Evolutionary conservation across 2,888 invertebrate genomes (phyloP), one percentile per base, ranked within the genome.

Genomic region (Zygaena filipendulae): DNA sequence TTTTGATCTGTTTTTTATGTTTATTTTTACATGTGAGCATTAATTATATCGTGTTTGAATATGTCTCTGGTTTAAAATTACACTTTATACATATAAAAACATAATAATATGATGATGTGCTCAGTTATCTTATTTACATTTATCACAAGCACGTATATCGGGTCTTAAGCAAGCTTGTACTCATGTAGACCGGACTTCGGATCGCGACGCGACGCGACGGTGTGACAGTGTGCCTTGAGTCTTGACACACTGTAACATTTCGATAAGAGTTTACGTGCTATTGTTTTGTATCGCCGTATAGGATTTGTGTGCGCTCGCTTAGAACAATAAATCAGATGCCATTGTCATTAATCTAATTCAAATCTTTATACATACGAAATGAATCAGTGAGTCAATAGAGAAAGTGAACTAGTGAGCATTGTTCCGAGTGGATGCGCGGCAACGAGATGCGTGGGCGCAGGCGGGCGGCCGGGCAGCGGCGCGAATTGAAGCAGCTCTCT

Each of bases 351-450:
- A 71, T 74, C 66, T 63, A 64, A 70, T 69, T 71, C 62, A 53
- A 54, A 59, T 57, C 49, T 55, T 53, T 59, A 71, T 71, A 69
- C 67, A 56, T 58, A 59, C 52, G 60, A 64, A 64, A 71, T 70
- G 70, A 63, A 70, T 71, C 67, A 59, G 69, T 67, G 77, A 79
- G 75, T 74, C 75, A 75, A 79, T 69, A 61, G 77, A 66, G 79
- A 79, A 79, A 79, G 79, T 79, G 74, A 75, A 72, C 75, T 74
- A 70, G 68, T 66, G 61, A 68, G 71, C 68, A 77, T 77, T 77
- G 77, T 77, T 79, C 75, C 75, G 67, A 75, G 66, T 74, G 72
- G 77, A 71, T 75, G 75, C 72, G 60, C 71, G 61, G 56, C 59
- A 62, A 59, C 60, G 42, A 55, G 56, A 56, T 56, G 72, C 63